These are phyloP conservation scores for Drosophila hamatofila DNA, from an alignment of 2,888 invertebrate genomes.

Conservation along the genomic window DNA sequence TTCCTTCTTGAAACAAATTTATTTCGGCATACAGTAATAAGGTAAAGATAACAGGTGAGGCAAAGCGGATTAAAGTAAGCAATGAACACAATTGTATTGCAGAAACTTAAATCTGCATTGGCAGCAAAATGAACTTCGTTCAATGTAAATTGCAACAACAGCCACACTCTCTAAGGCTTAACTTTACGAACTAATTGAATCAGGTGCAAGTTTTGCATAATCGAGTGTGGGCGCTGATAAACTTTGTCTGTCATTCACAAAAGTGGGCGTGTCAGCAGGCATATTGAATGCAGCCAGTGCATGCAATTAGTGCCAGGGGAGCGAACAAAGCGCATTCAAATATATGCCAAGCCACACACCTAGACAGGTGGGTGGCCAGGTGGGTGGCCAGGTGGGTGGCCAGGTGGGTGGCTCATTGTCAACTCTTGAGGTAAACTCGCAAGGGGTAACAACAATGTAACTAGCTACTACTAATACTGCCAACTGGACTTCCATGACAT, in stretches of 20 bases:
- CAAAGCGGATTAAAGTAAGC: not conserved
- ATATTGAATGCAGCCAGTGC: conserved; percentile 47
- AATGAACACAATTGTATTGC: not conserved
- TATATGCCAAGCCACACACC: conserved; percentile 8
- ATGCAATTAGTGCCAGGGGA: conserved; percentile 57
- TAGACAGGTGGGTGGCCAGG: not conserved
- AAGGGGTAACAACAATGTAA: not conserved
- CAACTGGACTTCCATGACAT: conserved; percentile 30
- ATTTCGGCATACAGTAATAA: not conserved
- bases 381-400: not conserved
- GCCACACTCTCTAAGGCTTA: not conserved
- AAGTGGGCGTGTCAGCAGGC: conserved; percentile 36
- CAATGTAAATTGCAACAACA: not conserved
- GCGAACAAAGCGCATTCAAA: conserved; percentile 12
- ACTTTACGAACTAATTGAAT: conserved; percentile 55
- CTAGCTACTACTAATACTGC: not conserved
- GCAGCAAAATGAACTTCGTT: not conserved
- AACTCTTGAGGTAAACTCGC: conserved; percentile 33
- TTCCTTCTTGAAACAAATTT: not conserved
- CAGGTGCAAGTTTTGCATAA: conserved; percentile 41
- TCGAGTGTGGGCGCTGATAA: conserved; percentile 26
- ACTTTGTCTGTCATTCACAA: conserved; percentile 43
- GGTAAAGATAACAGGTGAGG: not conserved
- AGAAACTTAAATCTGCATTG: not conserved
- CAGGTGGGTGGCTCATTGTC: conserved; percentile 12